These are phyloP conservation scores for Sceliomorpha sp. DNA, from an alignment of 2,888 invertebrate species.

Conservation along the genomic window DNA sequence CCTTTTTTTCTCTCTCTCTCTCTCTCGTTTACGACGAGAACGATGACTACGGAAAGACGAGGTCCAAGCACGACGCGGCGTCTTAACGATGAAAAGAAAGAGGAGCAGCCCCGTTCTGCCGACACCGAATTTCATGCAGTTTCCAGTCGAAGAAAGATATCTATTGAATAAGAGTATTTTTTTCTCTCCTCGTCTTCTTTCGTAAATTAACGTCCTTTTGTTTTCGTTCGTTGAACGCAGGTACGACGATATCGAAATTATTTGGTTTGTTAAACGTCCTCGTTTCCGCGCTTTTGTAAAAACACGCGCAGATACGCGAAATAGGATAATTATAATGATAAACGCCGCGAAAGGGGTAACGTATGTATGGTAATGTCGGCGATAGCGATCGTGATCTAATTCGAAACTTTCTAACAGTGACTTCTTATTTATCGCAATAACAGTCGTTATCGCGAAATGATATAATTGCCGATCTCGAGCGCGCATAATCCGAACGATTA, in stretches of 20 bases:
- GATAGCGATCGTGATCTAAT: too few species aligned
- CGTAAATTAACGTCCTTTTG: slow-evolving; percentile 2
- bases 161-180: slow-evolving; percentile 23
- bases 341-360: too few species aligned
- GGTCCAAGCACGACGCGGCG: slow-evolving; percentile 20
- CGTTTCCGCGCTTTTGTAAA: too few species aligned
- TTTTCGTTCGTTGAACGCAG: not conserved
- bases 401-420: too few species aligned
- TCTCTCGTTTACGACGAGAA: slow-evolving; percentile 3
- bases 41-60: slow-evolving; percentile 30
- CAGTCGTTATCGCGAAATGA: too few species aligned
- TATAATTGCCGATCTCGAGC: too few species aligned
- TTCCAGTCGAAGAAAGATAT: slow-evolving; percentile 24
- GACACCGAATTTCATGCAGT: slow-evolving; percentile 41
- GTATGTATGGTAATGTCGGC: too few species aligned
- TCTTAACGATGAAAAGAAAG: slow-evolving; percentile 23
- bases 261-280: not conserved
- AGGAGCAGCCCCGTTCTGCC: slow-evolving; percentile 37
- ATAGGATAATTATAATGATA: not conserved
- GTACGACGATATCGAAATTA: not conserved
- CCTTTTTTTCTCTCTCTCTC: slow-evolving; percentile 12
- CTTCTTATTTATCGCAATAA: too few species aligned
- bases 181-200: slow-evolving; percentile 3
- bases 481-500: too few species aligned
- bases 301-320: too few species aligned